Evolutionary conservation across 2,888 invertebrate genomes (phyloP).

Genomic region (Cordilura impudica): DNA sequence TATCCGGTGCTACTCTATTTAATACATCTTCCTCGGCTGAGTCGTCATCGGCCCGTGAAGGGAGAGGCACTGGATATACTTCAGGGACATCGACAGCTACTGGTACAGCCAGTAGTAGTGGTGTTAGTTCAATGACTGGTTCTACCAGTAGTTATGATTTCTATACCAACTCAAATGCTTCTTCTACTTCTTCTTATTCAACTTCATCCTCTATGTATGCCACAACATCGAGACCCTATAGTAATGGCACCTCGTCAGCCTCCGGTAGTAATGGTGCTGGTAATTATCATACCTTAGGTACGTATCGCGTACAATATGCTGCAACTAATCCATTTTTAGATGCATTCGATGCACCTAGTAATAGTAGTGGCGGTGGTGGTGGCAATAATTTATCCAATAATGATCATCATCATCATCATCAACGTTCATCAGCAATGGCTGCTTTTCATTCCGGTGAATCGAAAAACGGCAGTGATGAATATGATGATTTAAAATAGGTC

Average conservation of each 20-base stretch:
- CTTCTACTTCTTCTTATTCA: slow-evolving; percentile 58
- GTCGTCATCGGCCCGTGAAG: slow-evolving; percentile 39
- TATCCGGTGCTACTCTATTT: slow-evolving; percentile 62
- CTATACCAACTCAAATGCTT: slow-evolving; percentile 71
- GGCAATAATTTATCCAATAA: slow-evolving; percentile 59
- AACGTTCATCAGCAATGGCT: slow-evolving; percentile 71
- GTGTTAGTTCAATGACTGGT: slow-evolving; percentile 76
- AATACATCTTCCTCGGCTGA: slow-evolving; percentile 59
- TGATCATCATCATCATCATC: slow-evolving; percentile 59
- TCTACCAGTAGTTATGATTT: slow-evolving; percentile 77
- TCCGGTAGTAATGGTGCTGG: slow-evolving; percentile 66
- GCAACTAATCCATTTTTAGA: slow-evolving; percentile 78
- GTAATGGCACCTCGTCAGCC: slow-evolving; percentile 67
- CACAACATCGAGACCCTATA: slow-evolving; percentile 68
- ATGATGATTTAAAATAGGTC: slow-evolving; percentile 76
- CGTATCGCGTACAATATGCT: slow-evolving; percentile 78
- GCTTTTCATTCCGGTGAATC: slow-evolving; percentile 75
- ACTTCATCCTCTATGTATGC: slow-evolving; percentile 60
- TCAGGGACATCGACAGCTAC: slow-evolving; percentile 69
- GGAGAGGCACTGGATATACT: slow-evolving; percentile 54
- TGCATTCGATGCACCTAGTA: slow-evolving; percentile 74
- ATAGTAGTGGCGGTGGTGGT: slow-evolving; percentile 54
- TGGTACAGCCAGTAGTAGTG: slow-evolving; percentile 76
- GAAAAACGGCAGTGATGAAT: slow-evolving; percentile 77
- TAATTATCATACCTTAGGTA: slow-evolving; percentile 77